Conservation (phyloP, 2,888 invertebrate species). For the Nysson spinosus region DNA sequence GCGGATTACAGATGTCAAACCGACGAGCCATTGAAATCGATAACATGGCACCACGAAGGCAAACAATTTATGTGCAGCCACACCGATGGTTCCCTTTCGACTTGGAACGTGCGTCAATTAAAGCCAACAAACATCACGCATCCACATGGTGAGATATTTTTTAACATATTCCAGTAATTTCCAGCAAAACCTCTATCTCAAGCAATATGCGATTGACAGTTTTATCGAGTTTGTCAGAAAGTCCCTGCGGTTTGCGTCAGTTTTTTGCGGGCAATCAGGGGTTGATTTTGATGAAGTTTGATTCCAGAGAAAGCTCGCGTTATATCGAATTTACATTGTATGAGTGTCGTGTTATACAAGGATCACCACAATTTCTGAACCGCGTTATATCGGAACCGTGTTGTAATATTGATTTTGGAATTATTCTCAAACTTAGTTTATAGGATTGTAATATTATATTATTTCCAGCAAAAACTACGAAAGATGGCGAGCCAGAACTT, state of each 20-base stretch:
- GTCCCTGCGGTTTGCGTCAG: too few species aligned
- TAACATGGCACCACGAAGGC: slow-evolving; percentile 98
- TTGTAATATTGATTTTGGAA: too few species aligned
- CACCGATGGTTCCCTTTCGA: slow-evolving; percentile 95
- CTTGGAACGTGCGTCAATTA: slow-evolving; percentile 91
- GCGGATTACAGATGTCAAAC: slow-evolving; percentile 92
- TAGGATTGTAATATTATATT: background rate
- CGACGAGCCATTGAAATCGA: slow-evolving; percentile 88
- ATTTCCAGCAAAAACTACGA: slow-evolving; percentile 90
- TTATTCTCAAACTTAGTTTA: background rate
- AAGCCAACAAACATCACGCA: slow-evolving; percentile 90
- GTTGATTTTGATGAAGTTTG: too few species aligned
- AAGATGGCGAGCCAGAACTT: slow-evolving; percentile 94
- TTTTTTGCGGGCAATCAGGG: too few species aligned
- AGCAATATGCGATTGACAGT: too few species aligned
- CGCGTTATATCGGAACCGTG: too few species aligned
- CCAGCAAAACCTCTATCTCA: background rate
- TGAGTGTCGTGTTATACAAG: too few species aligned
- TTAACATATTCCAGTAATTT: background rate
- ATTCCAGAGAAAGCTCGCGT: too few species aligned
- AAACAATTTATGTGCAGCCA: slow-evolving; percentile 98
- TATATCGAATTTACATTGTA: too few species aligned
- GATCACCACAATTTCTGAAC: too few species aligned
- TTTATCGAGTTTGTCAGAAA: too few species aligned
- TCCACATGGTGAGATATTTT: slow-evolving; percentile 89